These are phyloP conservation scores for Callionymus lyra DNA, from an alignment of 2,113 vertebrate species.

Conservation along the genomic window DNA sequence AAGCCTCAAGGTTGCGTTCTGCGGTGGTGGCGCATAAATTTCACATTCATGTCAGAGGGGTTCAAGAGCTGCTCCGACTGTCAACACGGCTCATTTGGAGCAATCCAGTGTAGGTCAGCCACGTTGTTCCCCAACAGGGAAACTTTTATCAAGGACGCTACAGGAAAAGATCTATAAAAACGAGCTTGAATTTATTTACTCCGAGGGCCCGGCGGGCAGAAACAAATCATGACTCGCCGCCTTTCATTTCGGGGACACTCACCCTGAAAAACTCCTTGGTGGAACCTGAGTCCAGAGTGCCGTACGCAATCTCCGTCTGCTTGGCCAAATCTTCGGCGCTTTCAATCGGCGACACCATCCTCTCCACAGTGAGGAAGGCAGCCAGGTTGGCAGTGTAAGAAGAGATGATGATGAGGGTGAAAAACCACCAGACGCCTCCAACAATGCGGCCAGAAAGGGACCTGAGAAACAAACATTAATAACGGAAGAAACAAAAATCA, in stretches of 20 bases:
- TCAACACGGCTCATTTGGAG: conserved; percentile 46
- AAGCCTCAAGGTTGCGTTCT: conserved; percentile 55
- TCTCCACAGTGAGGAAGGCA: conserved; percentile 98
- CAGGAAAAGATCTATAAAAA: conserved; percentile 7
- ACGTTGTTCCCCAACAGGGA: conserved; percentile 13
- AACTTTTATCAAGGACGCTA: conserved; percentile 26
- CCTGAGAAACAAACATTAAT: conserved; percentile 57
- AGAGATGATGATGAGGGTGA: conserved; percentile 99
- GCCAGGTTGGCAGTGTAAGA: conserved; percentile 99
- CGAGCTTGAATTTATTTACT: no score
- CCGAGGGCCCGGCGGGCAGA: no score
- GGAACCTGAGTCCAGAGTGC: conserved; percentile 96
- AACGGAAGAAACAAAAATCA: no score
- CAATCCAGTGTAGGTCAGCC: conserved; percentile 35
- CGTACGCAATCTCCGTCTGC: conserved; percentile 98
- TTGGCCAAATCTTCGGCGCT: conserved; percentile 98
- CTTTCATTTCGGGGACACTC: conserved; percentile 60
- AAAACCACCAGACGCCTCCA: conserved; percentile 99
- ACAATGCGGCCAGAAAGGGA: conserved; percentile 98
- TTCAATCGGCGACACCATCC: conserved; percentile 99
- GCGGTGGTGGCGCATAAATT: conserved; percentile 48
- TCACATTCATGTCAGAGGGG: conserved; percentile 35
- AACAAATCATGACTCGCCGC: conserved; percentile 7
- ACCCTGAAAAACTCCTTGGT: conserved; percentile 99
- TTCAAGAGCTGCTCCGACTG: conserved; percentile 43